Conservation (phyloP, 2,113 vertebrate genomes). For the Carassius gibelio region DNA sequence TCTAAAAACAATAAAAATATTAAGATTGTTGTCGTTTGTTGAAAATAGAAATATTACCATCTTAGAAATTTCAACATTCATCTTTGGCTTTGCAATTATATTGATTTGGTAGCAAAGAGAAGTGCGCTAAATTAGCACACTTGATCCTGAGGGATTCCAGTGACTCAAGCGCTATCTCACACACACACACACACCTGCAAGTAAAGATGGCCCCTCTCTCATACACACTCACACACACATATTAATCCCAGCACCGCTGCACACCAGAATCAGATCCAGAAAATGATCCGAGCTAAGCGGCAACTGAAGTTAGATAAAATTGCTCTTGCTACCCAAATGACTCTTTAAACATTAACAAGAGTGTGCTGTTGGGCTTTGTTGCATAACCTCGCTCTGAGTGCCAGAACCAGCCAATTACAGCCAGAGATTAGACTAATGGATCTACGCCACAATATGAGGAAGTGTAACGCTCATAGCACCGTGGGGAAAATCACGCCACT, state of each 20-base stretch:
- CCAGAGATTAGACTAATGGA: conserved; percentile 55
- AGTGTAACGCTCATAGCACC: conserved; percentile 33
- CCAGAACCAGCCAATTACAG: conserved; percentile 54
- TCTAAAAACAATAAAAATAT: too few relatives aligned
- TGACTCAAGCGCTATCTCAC: neutral
- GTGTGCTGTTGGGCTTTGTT: conserved; percentile 41
- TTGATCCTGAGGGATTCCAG: neutral
- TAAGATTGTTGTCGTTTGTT: too few relatives aligned
- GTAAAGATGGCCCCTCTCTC: neutral
- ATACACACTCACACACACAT: neutral
- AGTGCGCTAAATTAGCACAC: neutral
- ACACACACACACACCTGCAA: neutral
- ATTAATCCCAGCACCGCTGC: conserved; percentile 6
- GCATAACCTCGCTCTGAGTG: conserved; percentile 47
- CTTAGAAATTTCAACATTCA: too few relatives aligned
- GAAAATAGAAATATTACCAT: too few relatives aligned
- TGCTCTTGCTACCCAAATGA: conserved; percentile 53
- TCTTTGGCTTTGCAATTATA: neutral
- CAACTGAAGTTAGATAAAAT: conserved; percentile 51
- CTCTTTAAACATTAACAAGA: conserved; percentile 57
- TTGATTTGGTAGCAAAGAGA: neutral
- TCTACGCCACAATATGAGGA: conserved; percentile 49
- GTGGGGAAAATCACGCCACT: conserved; percentile 30
- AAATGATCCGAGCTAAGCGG: conserved; percentile 45
- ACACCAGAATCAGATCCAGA: conserved; percentile 19